Conservation (phyloP, 2,113 vertebrate genomes). For the Romanogobio albipinnatus region DNA sequence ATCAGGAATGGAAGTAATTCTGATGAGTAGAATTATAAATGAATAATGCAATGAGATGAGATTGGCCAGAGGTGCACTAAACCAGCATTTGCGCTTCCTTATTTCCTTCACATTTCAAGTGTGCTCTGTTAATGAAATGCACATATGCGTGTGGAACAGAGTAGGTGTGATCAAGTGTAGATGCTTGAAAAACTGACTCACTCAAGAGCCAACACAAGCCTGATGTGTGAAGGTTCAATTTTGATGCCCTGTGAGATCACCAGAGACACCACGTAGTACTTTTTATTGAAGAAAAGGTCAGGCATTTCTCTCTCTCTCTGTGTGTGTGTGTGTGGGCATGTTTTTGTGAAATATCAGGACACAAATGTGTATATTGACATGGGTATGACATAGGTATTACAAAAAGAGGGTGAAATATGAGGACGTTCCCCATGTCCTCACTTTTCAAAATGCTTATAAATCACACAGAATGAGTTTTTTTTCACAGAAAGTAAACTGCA, state of each 20-base stretch:
- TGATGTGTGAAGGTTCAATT: neutral
- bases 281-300: conserved; percentile 23
- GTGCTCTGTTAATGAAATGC: conserved; percentile 12
- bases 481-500: too few species aligned
- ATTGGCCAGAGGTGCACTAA: conserved; percentile 29
- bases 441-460: too few species aligned
- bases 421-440: too few species aligned
- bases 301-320: too few species aligned
- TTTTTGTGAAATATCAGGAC: too few species aligned
- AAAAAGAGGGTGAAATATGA: too few species aligned
- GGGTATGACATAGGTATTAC: too few species aligned
- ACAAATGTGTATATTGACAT: too few species aligned
- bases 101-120: conserved; percentile 2
- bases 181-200: neutral
- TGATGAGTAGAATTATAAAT: conserved; percentile 73
- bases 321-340: too few species aligned
- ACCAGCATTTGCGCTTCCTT: conserved; percentile 41
- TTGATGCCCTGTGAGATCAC: neutral
- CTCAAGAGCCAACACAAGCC: neutral
- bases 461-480: too few species aligned
- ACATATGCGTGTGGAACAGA: neutral
- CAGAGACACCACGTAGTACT: neutral
- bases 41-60: conserved; percentile 47
- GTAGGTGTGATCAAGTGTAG: neutral
- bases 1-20: conserved; percentile 63